Conservation (phyloP, 2,113 vertebrate species). For the Phyllostomus discolor region DNA sequence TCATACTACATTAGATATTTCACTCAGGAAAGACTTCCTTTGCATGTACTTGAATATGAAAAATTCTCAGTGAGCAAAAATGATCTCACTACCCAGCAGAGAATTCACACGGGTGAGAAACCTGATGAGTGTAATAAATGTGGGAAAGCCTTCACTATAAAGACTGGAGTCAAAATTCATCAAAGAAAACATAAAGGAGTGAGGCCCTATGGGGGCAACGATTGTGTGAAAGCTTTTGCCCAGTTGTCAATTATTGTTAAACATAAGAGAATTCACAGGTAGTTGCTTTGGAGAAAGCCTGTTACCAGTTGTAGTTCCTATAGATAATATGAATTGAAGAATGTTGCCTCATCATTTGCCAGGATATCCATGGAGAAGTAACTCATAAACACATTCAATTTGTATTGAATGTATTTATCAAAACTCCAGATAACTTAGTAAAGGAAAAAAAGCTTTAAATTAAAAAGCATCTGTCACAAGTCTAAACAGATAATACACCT, state of each 20-base stretch:
- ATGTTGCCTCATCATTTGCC: background rate
- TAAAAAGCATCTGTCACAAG: background rate
- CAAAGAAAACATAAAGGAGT: constrained; percentile 31
- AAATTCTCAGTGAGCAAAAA: constrained; percentile 23
- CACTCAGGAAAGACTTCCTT: constrained; percentile 3
- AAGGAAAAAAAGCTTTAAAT: background rate
- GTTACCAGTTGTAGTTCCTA: background rate
- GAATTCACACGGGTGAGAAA: constrained; percentile 17
- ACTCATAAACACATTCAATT: background rate
- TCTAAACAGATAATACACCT: background rate
- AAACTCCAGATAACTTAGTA: background rate
- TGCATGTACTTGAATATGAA: constrained; percentile 21
- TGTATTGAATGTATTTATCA: background rate
- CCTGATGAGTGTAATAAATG: background rate
- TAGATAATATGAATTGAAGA: background rate
- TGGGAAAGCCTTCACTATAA: constrained; percentile 10
- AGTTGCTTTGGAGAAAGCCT: background rate
- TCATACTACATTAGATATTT: constrained; percentile 17
- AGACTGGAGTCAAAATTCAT: constrained; percentile 28
- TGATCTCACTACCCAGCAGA: constrained; percentile 28
- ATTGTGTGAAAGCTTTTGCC: constrained; percentile 19
- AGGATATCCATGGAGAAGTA: background rate
- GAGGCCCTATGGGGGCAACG: background rate
- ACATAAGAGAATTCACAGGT: constrained; percentile 32
- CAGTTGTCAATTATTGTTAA: constrained; percentile 20